Percentiles rank a stretch among this genome's conserved stretches.
Evolutionary conservation across 2,888 invertebrate genomes (phyloP).

Genomic region (Caenorhabditis sinica): DNA sequence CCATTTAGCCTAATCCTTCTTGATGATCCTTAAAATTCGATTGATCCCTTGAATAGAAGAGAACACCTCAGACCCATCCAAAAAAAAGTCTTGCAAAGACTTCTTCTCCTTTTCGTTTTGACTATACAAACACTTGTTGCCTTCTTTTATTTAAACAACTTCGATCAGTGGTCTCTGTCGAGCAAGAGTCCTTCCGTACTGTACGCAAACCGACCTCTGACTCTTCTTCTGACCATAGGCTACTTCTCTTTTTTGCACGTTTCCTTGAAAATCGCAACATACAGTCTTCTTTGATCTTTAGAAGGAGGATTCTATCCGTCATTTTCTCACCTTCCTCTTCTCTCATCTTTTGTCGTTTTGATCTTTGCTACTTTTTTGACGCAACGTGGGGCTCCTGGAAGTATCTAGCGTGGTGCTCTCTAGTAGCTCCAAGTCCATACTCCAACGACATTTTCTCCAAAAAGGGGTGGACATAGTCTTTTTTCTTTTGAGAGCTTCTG

Average conservation of each 20-base stretch:
- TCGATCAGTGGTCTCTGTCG: slow-evolving; percentile 48
- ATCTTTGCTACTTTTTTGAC: slow-evolving; percentile 38
- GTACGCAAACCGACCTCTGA: slow-evolving; percentile 45
- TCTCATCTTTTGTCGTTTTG: slow-evolving; percentile 34
- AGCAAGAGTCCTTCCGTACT: slow-evolving; percentile 34
- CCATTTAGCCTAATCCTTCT: background rate
- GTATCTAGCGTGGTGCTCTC: slow-evolving; percentile 50
- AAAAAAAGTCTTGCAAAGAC: slow-evolving; percentile 14
- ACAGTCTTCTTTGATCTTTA: slow-evolving; percentile 7
- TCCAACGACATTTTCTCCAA: slow-evolving; percentile 12
- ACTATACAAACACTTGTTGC: slow-evolving; percentile 53
- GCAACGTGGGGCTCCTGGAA: slow-evolving; percentile 18
- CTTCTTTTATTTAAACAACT: slow-evolving; percentile 39
- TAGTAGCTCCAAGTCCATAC: slow-evolving; percentile 36
- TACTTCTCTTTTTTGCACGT: slow-evolving; percentile 44
- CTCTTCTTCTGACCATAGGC: slow-evolving; percentile 41
- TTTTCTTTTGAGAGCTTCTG: slow-evolving; percentile 34
- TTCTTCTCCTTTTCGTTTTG: background rate
- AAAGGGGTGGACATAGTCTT: background rate
- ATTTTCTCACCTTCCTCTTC: slow-evolving; percentile 7
- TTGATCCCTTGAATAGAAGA: background rate
- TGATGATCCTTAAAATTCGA: background rate
- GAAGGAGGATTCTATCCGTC: background rate
- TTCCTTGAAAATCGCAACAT: slow-evolving; percentile 36
- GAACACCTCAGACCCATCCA: background rate